Percentiles rank a stretch among this genome's conserved stretches.
phyloP scores from a whole-genome alignment of 2,888 invertebrate species.

The Ophion ellenae region DNA sequence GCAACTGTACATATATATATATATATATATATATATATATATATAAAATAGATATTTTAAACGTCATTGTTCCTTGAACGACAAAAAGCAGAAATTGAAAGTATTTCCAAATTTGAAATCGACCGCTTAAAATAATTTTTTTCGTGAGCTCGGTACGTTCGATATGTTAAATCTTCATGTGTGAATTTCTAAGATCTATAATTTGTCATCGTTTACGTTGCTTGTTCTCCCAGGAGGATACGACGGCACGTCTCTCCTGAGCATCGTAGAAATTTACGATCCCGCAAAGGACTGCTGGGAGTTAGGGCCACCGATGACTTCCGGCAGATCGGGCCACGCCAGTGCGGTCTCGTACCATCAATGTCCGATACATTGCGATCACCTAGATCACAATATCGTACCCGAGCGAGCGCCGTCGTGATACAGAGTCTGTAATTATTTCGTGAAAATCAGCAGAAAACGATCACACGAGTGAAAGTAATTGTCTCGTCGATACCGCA shows the following conservation, averaged over 20 bases:
- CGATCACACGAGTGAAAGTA: slow-evolving; percentile 56
- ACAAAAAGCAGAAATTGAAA: background rate
- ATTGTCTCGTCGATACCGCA: slow-evolving; percentile 16
- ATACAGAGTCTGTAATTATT: slow-evolving; percentile 57
- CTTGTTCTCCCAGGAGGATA: slow-evolving; percentile 90
- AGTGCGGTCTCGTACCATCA: slow-evolving; percentile 94
- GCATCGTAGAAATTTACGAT: slow-evolving; percentile 95
- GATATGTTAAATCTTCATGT: background rate
- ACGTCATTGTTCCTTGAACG: too few relatives aligned
- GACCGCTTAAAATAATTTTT: background rate
- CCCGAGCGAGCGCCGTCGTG: slow-evolving; percentile 73
- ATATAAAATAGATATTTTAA: too few relatives aligned
- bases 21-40: too few relatives aligned
- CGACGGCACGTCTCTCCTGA: slow-evolving; percentile 93
- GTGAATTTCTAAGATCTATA: background rate
- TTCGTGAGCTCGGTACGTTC: too few relatives aligned
- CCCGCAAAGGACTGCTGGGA: slow-evolving; percentile 91
- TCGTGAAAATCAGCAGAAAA: slow-evolving; percentile 51
- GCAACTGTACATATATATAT: too few relatives aligned
- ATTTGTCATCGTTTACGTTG: slow-evolving; percentile 20
- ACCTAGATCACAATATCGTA: slow-evolving; percentile 74
- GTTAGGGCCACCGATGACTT: slow-evolving; percentile 90
- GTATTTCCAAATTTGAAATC: background rate
- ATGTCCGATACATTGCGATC: slow-evolving; percentile 84
- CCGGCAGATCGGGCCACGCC: slow-evolving; percentile 96